Evolutionary conservation across 2,888 invertebrate species (phyloP).

Genomic region (Philhelius pedissequus): DNA sequence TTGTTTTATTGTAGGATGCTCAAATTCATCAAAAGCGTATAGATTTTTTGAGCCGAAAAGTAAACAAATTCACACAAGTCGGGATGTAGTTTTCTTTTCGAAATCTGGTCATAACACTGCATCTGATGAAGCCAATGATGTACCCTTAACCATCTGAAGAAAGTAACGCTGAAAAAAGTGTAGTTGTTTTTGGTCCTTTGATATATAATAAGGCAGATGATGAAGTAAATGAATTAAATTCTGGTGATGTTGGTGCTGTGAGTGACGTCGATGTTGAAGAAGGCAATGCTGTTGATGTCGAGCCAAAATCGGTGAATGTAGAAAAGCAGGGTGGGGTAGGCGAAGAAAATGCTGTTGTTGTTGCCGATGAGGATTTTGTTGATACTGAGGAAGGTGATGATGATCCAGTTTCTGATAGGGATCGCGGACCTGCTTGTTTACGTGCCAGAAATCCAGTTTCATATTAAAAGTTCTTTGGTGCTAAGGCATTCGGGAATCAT

Average conservation of each 20-base stretch:
- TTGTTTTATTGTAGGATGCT: slow-evolving; percentile 6
- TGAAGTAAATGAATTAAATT: not conserved
- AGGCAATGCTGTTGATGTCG: too few species aligned
- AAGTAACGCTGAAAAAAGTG: not conserved
- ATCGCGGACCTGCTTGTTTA: not conserved
- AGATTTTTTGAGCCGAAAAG: not conserved
- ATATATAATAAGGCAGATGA: not conserved
- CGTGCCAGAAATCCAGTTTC: not conserved
- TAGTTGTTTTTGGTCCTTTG: not conserved
- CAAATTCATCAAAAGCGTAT: not conserved
- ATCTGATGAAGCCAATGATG: not conserved
- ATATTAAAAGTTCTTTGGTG: not conserved
- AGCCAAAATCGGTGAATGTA: too few species aligned
- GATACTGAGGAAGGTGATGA: not conserved
- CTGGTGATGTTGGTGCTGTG: not conserved
- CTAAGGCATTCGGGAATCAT: not conserved
- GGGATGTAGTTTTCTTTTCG: not conserved
- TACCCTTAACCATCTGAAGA: not conserved
- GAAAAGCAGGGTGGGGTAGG: too few species aligned
- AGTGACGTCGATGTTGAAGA: not conserved
- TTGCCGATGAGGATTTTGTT: too few species aligned
- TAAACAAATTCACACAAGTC: not conserved
- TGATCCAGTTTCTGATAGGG: not conserved
- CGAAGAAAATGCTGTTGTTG: too few species aligned
- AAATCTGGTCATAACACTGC: not conserved